Percentiles rank a stretch among this genome's conserved stretches.
phyloP scores from a whole-genome alignment of 2,113 vertebrate genomes.

The Columba livia region DNA sequence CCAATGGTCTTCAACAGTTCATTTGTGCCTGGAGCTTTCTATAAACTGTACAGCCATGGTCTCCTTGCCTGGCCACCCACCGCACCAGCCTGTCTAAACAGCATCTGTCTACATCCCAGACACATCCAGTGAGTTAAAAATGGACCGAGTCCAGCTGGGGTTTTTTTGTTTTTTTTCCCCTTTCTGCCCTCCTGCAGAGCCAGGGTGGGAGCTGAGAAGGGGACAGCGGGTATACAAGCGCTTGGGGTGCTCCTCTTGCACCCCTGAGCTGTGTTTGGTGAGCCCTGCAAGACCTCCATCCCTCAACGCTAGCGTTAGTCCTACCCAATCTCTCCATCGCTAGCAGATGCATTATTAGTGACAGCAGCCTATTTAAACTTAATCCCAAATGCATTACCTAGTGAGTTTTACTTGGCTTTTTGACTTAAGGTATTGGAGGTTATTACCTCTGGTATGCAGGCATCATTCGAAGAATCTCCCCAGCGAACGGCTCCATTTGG shows the following conservation, averaged over 20 bases:
- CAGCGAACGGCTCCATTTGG: rapidly evolving
- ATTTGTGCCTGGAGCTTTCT: conserved; percentile 85
- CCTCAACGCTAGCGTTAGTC: not conserved
- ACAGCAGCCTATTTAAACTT: conserved; percentile 46
- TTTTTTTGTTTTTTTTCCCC: not conserved
- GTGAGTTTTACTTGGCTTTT: conserved; percentile 17
- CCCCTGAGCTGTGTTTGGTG: conserved; percentile 12
- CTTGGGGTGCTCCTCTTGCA: not conserved
- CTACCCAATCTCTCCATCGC: not conserved
- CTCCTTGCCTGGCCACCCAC: conserved; percentile 88
- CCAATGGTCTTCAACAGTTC: conserved; percentile 93
- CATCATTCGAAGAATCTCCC: conserved; percentile 1
- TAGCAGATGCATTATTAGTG: conserved; percentile 35
- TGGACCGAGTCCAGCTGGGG: conserved; percentile 70
- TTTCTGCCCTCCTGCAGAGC: not conserved
- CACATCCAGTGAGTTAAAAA: conserved; percentile 71
- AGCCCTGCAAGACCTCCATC: conserved; percentile 40
- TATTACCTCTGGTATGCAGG: conserved; percentile 44
- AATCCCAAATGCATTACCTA: conserved; percentile 72
- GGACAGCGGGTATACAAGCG: not conserved
- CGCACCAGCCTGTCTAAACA: conserved; percentile 88
- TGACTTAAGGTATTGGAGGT: conserved; percentile 26
- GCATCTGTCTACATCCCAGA: conserved; percentile 82
- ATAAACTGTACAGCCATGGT: conserved; percentile 82
- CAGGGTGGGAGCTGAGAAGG: conserved; percentile 11